Conservation (phyloP, 2,888 invertebrate species). For the Lordiphosa andalusiaca region DNA sequence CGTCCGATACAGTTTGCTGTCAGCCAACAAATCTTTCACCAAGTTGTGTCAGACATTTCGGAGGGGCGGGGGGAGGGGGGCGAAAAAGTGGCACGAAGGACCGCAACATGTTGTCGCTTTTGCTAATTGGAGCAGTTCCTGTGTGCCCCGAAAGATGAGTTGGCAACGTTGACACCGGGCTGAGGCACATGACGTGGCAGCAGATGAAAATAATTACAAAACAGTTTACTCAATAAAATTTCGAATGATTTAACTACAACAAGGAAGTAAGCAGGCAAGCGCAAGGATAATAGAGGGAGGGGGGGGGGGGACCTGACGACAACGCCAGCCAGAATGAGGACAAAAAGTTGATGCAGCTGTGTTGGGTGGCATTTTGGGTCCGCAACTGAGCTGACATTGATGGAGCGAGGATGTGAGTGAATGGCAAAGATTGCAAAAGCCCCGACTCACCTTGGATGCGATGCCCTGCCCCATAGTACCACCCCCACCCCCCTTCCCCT, state of each 20-base stretch:
- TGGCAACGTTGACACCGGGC: conserved; percentile 14
- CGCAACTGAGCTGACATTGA: conserved; percentile 51
- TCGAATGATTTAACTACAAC: conserved; percentile 63
- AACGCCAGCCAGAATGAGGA: conserved; percentile 29
- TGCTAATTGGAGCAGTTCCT: conserved; percentile 58
- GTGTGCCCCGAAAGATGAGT: conserved; percentile 20
- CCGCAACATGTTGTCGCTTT: conserved; percentile 65
- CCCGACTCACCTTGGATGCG: conserved; percentile 23
- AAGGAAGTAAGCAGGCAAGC: conserved; percentile 14
- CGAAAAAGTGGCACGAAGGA: conserved; percentile 36
- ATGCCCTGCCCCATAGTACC: neutral
- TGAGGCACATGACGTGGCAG: conserved; percentile 24
- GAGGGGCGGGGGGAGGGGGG: neutral
- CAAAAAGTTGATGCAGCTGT: conserved; percentile 30
- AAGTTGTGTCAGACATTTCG: conserved; percentile 3
- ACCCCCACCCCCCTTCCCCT: neutral
- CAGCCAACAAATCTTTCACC: conserved; percentile 21
- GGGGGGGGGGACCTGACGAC: neutral
- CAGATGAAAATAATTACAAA: conserved; percentile 68
- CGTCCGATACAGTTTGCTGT: conserved; percentile 13
- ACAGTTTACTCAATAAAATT: conserved; percentile 70
- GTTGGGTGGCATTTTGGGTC: neutral
- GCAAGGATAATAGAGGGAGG: conserved; percentile 13
- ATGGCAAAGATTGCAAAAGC: conserved; percentile 48
- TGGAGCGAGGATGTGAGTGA: conserved; percentile 58